Conservation (phyloP, 2,888 invertebrate species). For the Geotrupes spiniger region DNA sequence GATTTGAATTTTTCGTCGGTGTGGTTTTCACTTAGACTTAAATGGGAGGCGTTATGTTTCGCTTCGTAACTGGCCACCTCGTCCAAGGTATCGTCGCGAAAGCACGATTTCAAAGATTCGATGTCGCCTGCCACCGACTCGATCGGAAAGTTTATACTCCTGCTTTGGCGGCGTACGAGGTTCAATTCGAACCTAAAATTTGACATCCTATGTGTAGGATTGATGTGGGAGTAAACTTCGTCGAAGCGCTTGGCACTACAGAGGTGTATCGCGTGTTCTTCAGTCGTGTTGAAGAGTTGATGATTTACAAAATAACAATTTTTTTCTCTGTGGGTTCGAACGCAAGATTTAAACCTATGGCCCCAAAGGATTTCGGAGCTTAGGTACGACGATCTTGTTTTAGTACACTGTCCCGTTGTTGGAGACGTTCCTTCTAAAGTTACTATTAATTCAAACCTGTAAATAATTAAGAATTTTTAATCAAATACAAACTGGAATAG, state of each 20-base stretch:
- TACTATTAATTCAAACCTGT: constrained; percentile 78
- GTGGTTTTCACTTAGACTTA: too few species aligned
- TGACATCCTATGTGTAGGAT: constrained; percentile 2
- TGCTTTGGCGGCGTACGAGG: neutral
- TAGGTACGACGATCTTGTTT: constrained; percentile 74
- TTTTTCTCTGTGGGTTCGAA: constrained; percentile 54
- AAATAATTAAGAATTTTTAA: too few species aligned
- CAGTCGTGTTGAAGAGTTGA: constrained; percentile 62
- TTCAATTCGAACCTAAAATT: constrained; percentile 15
- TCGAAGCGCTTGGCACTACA: constrained; percentile 84
- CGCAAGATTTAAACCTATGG: constrained; percentile 62
- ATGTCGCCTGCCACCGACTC: too few species aligned
- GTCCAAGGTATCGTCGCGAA: too few species aligned
- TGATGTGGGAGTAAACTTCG: constrained; percentile 50
- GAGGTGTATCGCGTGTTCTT: constrained; percentile 71
- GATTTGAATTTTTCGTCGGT: too few species aligned
- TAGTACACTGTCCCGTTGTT: constrained; percentile 70
- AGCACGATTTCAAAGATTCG: too few species aligned
- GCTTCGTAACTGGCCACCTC: too few species aligned
- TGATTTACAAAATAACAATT: constrained; percentile 62
- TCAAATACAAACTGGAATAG: too few species aligned
- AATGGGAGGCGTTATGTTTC: too few species aligned
- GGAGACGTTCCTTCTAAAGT: constrained; percentile 79
- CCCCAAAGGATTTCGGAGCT: constrained; percentile 84
- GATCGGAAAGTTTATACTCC: too few species aligned